Conservation (phyloP, 2,113 vertebrate species). For the Cebidichthys violaceus region DNA sequence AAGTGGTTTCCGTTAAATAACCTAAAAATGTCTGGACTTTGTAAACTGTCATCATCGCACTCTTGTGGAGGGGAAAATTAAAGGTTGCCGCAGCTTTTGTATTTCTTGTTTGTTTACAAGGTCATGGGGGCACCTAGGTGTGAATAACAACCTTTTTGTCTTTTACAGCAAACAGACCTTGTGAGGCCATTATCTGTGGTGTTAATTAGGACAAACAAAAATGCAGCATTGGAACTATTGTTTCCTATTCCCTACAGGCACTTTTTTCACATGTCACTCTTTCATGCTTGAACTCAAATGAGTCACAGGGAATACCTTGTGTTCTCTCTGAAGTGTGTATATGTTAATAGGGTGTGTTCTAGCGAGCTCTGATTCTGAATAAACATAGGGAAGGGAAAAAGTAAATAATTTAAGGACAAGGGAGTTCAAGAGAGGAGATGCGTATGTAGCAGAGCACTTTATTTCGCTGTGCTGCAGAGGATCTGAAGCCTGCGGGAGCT, state of each 20-base stretch:
- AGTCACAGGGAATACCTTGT: conserved; percentile 14
- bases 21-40: conserved; percentile 37
- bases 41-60: conserved; percentile 9
- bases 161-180: conserved; percentile 63
- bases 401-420: conserved; percentile 23
- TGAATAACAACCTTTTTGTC: conserved; percentile 61
- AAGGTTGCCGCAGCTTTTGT: conserved; percentile 42
- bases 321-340: conserved; percentile 24
- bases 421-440: conserved; percentile 13
- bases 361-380: conserved; percentile 30
- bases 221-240: conserved; percentile 47
- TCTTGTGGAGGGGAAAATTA: conserved; percentile 31
- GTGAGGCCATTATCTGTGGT: conserved; percentile 59
- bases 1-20: conserved; percentile 19
- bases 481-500: conserved; percentile 32
- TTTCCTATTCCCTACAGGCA: conserved; percentile 40
- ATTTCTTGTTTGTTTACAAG: conserved; percentile 66
- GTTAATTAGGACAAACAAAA: conserved; percentile 73
- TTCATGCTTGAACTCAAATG: conserved; percentile 20
- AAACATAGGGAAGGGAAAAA: conserved; percentile 26
- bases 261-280: conserved; percentile 4
- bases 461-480: conserved; percentile 16
- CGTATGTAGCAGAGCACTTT: background rate
- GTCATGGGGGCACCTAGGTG: conserved; percentile 52
- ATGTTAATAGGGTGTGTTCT: conserved; percentile 13